Evolutionary conservation across 2,888 invertebrate genomes (phyloP).

Genomic region (Standfussiana lucernea): DNA sequence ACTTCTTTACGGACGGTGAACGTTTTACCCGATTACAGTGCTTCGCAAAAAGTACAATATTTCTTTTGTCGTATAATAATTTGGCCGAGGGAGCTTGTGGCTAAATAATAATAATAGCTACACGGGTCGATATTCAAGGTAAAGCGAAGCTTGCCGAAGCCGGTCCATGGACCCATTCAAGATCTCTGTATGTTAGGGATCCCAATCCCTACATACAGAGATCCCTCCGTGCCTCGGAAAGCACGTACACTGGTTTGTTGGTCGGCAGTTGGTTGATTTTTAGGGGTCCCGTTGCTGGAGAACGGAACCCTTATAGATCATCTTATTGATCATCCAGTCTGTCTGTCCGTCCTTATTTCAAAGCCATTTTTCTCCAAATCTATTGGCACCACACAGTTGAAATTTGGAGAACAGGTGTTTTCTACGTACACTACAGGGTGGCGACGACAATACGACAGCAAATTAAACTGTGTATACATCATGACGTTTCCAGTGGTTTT

Average conservation of each 20-base stretch:
- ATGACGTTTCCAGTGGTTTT: too few species aligned
- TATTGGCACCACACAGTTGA: not conserved
- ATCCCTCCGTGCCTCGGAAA: not conserved
- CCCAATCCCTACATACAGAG: not conserved
- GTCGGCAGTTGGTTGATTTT: not conserved
- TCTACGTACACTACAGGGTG: too few species aligned
- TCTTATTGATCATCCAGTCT: too few species aligned
- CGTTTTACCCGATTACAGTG: slow-evolving; percentile 56
- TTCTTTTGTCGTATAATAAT: slow-evolving; percentile 38
- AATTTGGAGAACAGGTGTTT: not conserved
- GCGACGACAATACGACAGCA: too few species aligned
- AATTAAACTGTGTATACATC: too few species aligned
- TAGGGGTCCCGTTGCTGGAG: not conserved
- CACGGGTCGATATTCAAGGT: not conserved
- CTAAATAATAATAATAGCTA: not conserved
- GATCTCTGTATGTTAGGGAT: too few species aligned
- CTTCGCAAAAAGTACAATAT: slow-evolving; percentile 46
- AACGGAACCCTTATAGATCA: not conserved
- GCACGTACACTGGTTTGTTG: not conserved
- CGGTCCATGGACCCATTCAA: not conserved
- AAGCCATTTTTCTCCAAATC: too few species aligned
- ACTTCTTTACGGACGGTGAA: slow-evolving; percentile 58
- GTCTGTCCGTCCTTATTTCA: not conserved
- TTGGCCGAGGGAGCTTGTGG: slow-evolving; percentile 3
- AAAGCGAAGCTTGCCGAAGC: not conserved